Evolutionary conservation across 2,113 vertebrate genomes (phyloP).

Genomic region (Falco punctatus): DNA sequence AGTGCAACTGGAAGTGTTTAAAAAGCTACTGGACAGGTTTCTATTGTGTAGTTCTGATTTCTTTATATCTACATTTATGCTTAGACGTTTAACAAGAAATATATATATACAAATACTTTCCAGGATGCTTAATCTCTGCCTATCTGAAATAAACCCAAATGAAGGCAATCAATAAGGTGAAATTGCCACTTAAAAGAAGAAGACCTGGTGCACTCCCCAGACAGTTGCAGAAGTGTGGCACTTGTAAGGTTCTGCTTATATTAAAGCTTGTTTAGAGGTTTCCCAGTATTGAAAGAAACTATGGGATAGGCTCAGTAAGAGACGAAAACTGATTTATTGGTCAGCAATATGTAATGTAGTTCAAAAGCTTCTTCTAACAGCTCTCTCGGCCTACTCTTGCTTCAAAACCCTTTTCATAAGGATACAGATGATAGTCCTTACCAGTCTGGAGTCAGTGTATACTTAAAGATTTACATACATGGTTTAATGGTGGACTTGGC

Average conservation of each 20-base stretch:
- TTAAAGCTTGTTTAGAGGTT: not conserved
- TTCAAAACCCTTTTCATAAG: not conserved
- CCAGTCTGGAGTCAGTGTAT: not conserved
- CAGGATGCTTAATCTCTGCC: not conserved
- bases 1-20: not conserved
- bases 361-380: not conserved
- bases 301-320: not conserved
- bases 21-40: not conserved
- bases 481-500: too few species aligned
- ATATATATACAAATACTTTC: not conserved
- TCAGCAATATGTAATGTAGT: not conserved
- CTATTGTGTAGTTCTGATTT: not conserved
- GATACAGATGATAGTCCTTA: not conserved
- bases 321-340: not conserved
- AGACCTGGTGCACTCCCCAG: not conserved
- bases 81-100: not conserved
- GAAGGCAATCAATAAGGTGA: not conserved
- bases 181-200: not conserved
- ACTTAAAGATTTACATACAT: not conserved
- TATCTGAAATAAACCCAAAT: not conserved
- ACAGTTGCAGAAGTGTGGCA: not conserved
- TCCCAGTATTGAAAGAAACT: not conserved
- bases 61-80: not conserved
- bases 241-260: not conserved
- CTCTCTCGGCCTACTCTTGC: not conserved